Evolutionary conservation across 2,113 vertebrate species (phyloP).

Genomic region (Acinonyx jubatus): DNA sequence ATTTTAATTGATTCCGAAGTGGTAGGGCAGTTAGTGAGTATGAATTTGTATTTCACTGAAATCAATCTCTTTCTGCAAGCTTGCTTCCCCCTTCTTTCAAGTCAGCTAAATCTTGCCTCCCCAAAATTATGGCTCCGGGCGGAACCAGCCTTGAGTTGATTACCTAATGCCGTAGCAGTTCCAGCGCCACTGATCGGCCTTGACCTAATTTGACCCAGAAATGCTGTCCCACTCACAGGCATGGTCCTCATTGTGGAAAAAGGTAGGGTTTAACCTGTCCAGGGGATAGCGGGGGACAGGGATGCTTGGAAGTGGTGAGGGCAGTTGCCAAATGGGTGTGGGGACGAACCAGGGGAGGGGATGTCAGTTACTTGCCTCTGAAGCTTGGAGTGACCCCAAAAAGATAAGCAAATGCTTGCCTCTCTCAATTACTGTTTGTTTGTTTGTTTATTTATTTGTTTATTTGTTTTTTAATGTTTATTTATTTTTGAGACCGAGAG

Average conservation of each 20-base stretch:
- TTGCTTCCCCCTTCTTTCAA: slow-evolving; percentile 78
- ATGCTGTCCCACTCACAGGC: slow-evolving; percentile 52
- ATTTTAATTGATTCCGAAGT: slow-evolving; percentile 82
- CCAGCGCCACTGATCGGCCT: slow-evolving; percentile 22
- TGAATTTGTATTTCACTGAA: slow-evolving; percentile 77
- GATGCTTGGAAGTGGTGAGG: too few species aligned
- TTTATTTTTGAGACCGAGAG: too few species aligned
- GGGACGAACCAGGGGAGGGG: not conserved
- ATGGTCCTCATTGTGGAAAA: not conserved
- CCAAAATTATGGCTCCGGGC: slow-evolving; percentile 74
- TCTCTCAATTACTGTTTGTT: not conserved
- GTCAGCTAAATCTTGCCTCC: slow-evolving; percentile 78
- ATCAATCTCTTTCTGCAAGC: slow-evolving; percentile 82
- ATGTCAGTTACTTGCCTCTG: not conserved
- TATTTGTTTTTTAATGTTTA: too few species aligned
- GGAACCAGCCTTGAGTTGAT: slow-evolving; percentile 58
- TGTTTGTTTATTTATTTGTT: too few species aligned
- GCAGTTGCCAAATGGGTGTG: not conserved
- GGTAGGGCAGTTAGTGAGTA: slow-evolving; percentile 77
- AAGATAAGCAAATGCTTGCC: not conserved
- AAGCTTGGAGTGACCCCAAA: not conserved
- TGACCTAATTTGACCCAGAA: slow-evolving; percentile 78
- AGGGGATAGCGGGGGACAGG: not conserved
- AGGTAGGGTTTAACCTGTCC: not conserved
- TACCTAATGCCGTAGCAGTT: slow-evolving; percentile 59